Conservation (phyloP, 2,113 vertebrate genomes). For the Pluvianellus socialis region DNA sequence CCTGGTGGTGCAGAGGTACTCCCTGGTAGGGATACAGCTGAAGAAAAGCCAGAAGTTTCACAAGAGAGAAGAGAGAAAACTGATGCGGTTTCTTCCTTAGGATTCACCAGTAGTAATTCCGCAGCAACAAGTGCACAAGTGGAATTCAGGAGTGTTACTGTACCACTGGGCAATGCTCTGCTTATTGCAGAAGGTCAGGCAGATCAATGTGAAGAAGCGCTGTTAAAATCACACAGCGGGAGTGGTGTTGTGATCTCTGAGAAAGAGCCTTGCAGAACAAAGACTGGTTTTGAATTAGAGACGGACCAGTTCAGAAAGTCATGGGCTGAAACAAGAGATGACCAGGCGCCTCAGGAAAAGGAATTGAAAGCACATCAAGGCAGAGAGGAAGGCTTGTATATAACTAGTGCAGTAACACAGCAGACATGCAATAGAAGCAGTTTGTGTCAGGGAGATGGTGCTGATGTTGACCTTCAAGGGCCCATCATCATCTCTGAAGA, state of each 20-base stretch:
- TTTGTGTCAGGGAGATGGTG: neutral
- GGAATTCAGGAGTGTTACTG: neutral
- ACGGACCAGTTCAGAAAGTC: neutral
- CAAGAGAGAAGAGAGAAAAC: neutral
- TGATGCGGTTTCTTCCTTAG: neutral
- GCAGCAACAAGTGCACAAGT: neutral
- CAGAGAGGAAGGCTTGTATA: neutral
- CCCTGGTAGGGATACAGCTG: neutral
- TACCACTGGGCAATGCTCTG: neutral
- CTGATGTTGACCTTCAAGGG: neutral
- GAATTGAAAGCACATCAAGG: neutral
- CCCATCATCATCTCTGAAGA: neutral
- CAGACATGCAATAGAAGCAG: neutral
- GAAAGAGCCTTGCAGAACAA: neutral
- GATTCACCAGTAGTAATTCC: neutral
- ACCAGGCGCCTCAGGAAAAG: neutral
- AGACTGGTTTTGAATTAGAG: neutral
- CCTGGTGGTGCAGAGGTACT: neutral
- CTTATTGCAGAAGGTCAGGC: neutral
- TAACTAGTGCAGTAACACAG: neutral
- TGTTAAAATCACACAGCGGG: neutral
- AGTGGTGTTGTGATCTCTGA: neutral
- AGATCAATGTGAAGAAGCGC: neutral
- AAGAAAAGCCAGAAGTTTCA: neutral
- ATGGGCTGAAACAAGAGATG: neutral